phyloP scores from a whole-genome alignment of 2,113 vertebrate genomes.

The Pelecanoides urinatrix region DNA sequence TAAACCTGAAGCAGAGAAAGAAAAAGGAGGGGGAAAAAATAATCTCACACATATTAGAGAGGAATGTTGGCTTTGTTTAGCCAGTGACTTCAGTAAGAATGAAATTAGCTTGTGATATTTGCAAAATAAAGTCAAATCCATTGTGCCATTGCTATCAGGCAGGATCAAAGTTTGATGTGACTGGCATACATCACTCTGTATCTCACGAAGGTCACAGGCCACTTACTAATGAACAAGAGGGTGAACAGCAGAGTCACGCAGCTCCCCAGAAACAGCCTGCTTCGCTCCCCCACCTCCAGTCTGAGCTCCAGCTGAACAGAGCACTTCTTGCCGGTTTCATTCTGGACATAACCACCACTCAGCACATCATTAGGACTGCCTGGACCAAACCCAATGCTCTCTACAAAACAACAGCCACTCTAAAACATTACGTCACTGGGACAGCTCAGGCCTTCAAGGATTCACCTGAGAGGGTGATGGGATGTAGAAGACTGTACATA shows the following conservation, averaged over 20 bases:
- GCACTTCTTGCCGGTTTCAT: background rate
- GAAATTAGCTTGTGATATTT: slow-evolving; percentile 3
- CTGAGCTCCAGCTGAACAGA: background rate
- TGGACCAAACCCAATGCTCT: background rate
- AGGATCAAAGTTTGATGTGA: background rate
- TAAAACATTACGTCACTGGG: background rate
- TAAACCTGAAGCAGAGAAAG: background rate
- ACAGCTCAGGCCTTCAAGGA: background rate
- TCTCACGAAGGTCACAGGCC: background rate
- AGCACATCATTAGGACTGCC: background rate
- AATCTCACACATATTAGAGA: background rate
- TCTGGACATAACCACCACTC: background rate
- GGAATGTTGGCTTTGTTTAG: slow-evolving; percentile 25
- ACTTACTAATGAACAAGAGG: background rate
- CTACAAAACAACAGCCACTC: background rate
- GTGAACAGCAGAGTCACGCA: background rate
- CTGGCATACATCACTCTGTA: background rate
- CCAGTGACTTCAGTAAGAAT: slow-evolving; percentile 2
- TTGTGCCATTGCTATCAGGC: background rate
- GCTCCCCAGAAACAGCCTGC: background rate
- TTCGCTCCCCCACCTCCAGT: background rate
- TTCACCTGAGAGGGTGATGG: background rate
- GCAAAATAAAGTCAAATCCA: background rate
- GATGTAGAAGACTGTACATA: background rate
- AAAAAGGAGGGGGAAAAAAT: background rate